Conservation (phyloP, 2,113 vertebrate species). For the Pelecanus crispus region DNA sequence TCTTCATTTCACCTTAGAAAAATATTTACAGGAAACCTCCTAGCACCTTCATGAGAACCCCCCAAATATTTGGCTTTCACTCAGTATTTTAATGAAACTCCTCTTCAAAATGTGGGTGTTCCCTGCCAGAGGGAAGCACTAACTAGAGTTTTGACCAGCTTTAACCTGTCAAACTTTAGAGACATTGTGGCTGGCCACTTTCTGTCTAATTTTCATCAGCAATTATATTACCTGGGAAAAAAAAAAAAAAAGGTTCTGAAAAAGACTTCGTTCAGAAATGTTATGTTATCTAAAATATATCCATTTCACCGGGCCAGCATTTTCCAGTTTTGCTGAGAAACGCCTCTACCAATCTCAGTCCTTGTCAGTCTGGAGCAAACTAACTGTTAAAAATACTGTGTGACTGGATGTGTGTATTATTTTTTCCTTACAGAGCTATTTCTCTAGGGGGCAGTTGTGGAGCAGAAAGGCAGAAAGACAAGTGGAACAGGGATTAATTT, state of each 20-base stretch:
- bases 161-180: not conserved
- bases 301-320: not conserved
- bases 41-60: not conserved
- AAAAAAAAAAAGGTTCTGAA: not conserved
- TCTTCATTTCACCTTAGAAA: not conserved
- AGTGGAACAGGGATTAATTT: constrained; percentile 49
- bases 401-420: not conserved
- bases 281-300: not conserved
- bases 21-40: not conserved
- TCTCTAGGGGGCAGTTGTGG: constrained; percentile 35
- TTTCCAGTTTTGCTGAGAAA: not conserved
- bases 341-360: not conserved
- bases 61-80: not conserved
- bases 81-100: not conserved
- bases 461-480: constrained; percentile 46
- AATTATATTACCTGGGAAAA: not conserved
- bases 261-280: not conserved
- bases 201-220: not conserved
- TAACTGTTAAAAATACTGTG: not conserved
- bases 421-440: constrained; percentile 5
- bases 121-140: not conserved
- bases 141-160: not conserved
- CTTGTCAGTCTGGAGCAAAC: not conserved
- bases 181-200: not conserved
- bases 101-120: not conserved